Base-by-base conservation (phyloP, 2,113 vertebrate genomes). In the Eonycteris spelaea region DNA sequence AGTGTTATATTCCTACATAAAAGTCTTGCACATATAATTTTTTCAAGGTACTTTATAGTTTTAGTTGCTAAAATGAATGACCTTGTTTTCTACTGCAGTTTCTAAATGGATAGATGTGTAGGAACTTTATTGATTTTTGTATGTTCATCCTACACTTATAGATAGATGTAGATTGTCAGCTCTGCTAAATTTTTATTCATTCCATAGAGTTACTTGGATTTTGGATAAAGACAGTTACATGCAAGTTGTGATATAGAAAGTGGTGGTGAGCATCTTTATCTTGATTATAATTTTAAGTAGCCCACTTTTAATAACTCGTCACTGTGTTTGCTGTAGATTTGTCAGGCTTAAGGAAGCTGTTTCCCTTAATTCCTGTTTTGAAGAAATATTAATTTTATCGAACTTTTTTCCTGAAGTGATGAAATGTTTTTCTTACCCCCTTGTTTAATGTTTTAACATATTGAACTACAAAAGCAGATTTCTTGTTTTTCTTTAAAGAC, bases 401-500 rank as follows among this genome's bases (percentile, higher is more conserved):
- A 57, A 94, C 57, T 4, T 26, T 45, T 35, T 63, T 21, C 16
- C 65, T n/a, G 24, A 9, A 12, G 35, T 79, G 6, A 48, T 57
- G 21, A 51, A 67, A 74, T 83, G 13, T 9, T 61, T 55, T 45
- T 43, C 33, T 24, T 7, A 45, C 15, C 43, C 2, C 8, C 21
- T 59, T 22, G 6, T 86, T 86, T 75, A 63, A 53, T 55, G 19
- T 93, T 96, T 86, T 75, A 86, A 86, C 45, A 80, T 67, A 45
- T 10, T 65, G 15, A 59, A 67, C 38, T 92, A 33, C 38, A 40
- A 73, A 65, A 21, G 28, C 43, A 53, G 38, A 3, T 70, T 85
- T 90, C 30, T 65, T 77, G 19, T 83, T 86, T 95, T 93, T 8
- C 28, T 95, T 74, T 86, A 86, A 68, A 86, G 51, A 65, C 51